Evolutionary conservation across 2,113 vertebrate genomes (phyloP), one percentile per base, ranked within the genome.

Genomic region (Misgurnus mizolepis): DNA sequence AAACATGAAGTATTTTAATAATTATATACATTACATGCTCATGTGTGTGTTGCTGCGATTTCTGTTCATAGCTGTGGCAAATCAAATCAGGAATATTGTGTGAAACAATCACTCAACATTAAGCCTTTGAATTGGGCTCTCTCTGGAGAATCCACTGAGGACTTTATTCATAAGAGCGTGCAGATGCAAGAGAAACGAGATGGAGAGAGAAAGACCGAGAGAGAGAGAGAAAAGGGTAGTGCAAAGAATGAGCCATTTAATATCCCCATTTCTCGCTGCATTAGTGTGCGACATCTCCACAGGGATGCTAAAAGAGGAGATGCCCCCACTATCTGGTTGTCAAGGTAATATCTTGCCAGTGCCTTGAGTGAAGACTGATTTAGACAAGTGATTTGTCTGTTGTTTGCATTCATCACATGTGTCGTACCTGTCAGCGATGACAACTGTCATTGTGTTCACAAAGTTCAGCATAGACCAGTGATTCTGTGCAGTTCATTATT

Each of bases 261-360:
- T 86, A 84, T 49, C 82, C 87, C 85, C 83, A 86, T 91, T 91
- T 91, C 86, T 83, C 67, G 81, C 88, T 86, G 91, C 90, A 91
- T 91, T 93, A 91, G 86, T 68, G 85, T 83, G 84, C 88, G 86
- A 81, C 81, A 83, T 90, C 88, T 90, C 90, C 87, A 81, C 83
- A 86, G 89, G 85, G 85, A 88, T 56, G 15, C 75, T 15, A 78
- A 77, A 86, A 80, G 77, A 83, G 87, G 85, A 88, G 79, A 78
- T 88, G 85, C 84, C 88, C 86, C 86, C 83, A 50, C 69, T 67
- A 85, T 85, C 86, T 81, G 84, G 91, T 91, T 90, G 91, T 89
- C 88, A 91, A 85, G 85, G 88, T 84, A 92, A 93, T 91, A 66
- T 41, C 78, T 86, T 83, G 81, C 88, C 90, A 86, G 79, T 76